Percentiles rank a stretch among this genome's conserved stretches.
Conservation (phyloP, 2,888 invertebrate species). For the Xylota segnis region DNA sequence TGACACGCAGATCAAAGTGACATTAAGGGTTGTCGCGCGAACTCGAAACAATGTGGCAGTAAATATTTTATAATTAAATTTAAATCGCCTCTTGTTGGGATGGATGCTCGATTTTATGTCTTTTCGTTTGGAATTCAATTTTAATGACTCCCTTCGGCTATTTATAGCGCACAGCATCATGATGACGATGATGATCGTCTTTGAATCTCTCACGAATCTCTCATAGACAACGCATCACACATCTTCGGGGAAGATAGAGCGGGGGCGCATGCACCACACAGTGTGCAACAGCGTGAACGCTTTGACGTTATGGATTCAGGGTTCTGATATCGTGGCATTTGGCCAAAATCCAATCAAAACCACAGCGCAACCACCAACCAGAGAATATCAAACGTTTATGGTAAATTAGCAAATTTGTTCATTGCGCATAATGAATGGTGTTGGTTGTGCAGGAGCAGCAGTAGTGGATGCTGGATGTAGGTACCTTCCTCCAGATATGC, state of each 20-base stretch:
- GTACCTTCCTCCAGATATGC: constrained; percentile 63
- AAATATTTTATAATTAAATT: constrained; percentile 75
- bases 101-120: constrained; percentile 68
- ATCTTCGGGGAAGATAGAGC: constrained; percentile 1
- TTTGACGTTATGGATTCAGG: constrained; percentile 73
- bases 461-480: constrained; percentile 12
- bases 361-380: constrained; percentile 72
- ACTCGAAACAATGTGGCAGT: constrained; percentile 68
- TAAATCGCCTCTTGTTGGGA: constrained; percentile 66
- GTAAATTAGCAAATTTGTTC: constrained; percentile 85
- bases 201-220: constrained; percentile 58
- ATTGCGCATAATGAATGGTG: constrained; percentile 79
- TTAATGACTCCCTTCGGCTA: constrained; percentile 70
- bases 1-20: constrained; percentile 61
- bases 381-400: constrained; percentile 84
- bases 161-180: constrained; percentile 41
- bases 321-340: constrained; percentile 79
- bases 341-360: constrained; percentile 83
- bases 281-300: constrained; percentile 55
- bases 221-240: constrained; percentile 41
- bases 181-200: constrained; percentile 37
- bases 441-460: no score
- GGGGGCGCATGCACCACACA: constrained; percentile 10
- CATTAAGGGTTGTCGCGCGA: constrained; percentile 52
- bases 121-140: constrained; percentile 73